phyloP scores from a whole-genome alignment of 2,113 vertebrate species.

The Lophochroa leadbeateri region DNA sequence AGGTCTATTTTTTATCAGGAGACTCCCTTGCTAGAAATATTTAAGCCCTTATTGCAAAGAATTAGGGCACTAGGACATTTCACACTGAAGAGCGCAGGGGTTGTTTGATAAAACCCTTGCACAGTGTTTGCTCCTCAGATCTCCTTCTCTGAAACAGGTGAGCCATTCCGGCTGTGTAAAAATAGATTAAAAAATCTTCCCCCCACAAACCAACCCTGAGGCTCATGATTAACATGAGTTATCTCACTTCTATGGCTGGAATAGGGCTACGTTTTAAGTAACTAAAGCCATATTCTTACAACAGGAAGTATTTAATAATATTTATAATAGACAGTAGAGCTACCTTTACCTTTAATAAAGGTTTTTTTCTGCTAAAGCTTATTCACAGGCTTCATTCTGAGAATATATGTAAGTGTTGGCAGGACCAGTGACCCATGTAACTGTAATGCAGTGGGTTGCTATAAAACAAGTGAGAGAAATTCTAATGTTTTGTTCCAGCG shows the following conservation, averaged over 20 bases:
- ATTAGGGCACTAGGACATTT: not conserved
- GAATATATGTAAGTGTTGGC: not conserved
- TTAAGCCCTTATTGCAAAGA: not conserved
- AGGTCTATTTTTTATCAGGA: not conserved
- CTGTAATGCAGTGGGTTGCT: not conserved
- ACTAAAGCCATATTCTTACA: not conserved
- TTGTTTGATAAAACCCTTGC: not conserved
- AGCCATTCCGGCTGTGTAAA: not conserved
- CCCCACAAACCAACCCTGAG: not conserved
- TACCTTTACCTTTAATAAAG: not conserved
- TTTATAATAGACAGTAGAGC: not conserved
- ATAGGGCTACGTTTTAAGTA: not conserved
- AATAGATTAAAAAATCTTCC: not conserved
- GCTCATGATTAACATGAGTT: not conserved
- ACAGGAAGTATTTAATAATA: slow-evolving; percentile 22
- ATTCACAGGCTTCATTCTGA: not conserved
- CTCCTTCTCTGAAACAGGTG: slow-evolving; percentile 8
- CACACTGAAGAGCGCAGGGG: not conserved
- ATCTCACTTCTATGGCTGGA: not conserved
- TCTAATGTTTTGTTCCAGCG: not conserved
- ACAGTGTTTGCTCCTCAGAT: not conserved
- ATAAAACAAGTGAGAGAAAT: slow-evolving; percentile 30
- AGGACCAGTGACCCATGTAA: not conserved
- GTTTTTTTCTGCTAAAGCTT: not conserved
- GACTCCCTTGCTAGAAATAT: not conserved